These are phyloP conservation scores for Anguilla megastoma DNA, from an alignment of 2,797 vertebrate genomes.

Conservation along the genomic window DNA sequence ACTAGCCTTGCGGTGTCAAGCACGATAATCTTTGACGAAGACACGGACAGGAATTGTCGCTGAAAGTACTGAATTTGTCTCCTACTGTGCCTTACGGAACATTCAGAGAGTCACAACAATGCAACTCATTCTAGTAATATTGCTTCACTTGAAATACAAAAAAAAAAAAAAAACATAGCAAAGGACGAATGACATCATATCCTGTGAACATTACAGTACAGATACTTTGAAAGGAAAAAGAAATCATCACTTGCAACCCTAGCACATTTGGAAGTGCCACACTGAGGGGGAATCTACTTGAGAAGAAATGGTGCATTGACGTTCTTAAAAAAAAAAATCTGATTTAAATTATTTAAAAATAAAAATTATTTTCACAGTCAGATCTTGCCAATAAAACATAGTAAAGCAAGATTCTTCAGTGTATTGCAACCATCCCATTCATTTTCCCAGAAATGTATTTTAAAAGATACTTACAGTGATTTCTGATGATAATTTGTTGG, in stretches of 20 bases:
- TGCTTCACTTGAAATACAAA: constrained; percentile 88
- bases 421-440: constrained; percentile 32
- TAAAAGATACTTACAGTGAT: constrained; percentile 65
- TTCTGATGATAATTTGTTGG: constrained; percentile 61
- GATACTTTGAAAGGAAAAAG: constrained; percentile 63
- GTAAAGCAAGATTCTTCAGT: constrained; percentile 42
- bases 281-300: constrained; percentile 58
- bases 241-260: constrained; percentile 95
- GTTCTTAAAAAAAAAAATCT: constrained; percentile 59
- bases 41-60: constrained; percentile 90
- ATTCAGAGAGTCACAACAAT: constrained; percentile 92
- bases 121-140: constrained; percentile 93
- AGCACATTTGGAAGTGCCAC: constrained; percentile 86
- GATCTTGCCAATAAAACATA: constrained; percentile 66
- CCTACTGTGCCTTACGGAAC: constrained; percentile 99
- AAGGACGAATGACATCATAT: constrained; percentile 61
- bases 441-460: constrained; percentile 54
- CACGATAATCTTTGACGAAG: constrained; percentile 83
- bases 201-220: constrained; percentile 62
- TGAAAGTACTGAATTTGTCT: constrained; percentile 81
- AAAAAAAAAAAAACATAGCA: constrained; percentile 52
- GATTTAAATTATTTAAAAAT: constrained; percentile 59
- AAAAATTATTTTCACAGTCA: constrained; percentile 58
- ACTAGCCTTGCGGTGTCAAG: constrained; percentile 73
- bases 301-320: constrained; percentile 64